Base-by-base conservation (phyloP, 2,797 vertebrate species). In the Falco novaeseelandiae region DNA sequence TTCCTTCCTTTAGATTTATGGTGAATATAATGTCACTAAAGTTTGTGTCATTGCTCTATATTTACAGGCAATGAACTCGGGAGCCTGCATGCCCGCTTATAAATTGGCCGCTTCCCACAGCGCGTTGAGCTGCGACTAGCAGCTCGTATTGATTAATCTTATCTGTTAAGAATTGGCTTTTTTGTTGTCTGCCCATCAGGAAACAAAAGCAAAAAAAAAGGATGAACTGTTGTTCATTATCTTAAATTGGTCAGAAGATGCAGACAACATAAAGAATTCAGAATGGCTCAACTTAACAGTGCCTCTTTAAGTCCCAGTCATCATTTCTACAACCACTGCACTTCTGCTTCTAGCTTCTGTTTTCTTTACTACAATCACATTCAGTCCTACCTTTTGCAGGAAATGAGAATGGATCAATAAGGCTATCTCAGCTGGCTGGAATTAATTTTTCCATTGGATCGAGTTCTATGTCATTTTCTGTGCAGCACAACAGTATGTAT, bases 381-480 rank as follows among this genome's bases (percentile, higher is more conserved):
- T 40, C 29, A 76, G 44, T 36, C 70, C 84, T 88, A 2, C 72
- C 70, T 92, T 93, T 51, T 69, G 76, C 70, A 89, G 94, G 95
- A 94, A 96, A 97, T 94, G 82, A 90, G 85, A 48, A 18, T 40
- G 76, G 82, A 88, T 96, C 94, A 91, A 40, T 93, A 71, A 74
- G 89, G 72, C 80, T 78, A 12, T 84, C 93, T 90, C 32, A 91
- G 72, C 73, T 89, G 92, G 22, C 65, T 96, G 84, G 80, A 84
- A 84, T 96, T 71, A 62, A 90, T 91, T 86, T 96, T 96, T 88
- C 85, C 46, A 29, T 69, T 54, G 55, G 58, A 49, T 84, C 34
- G 5, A 83, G 87, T 85, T 93, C 55, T 58, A 12, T 94, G 84
- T 51, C 70, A 67, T 96, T 92, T 93, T 92, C 84, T 86, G 4